Conservation (phyloP, 1,140 invertebrate species). For the Euwallacea fornicatus region DNA sequence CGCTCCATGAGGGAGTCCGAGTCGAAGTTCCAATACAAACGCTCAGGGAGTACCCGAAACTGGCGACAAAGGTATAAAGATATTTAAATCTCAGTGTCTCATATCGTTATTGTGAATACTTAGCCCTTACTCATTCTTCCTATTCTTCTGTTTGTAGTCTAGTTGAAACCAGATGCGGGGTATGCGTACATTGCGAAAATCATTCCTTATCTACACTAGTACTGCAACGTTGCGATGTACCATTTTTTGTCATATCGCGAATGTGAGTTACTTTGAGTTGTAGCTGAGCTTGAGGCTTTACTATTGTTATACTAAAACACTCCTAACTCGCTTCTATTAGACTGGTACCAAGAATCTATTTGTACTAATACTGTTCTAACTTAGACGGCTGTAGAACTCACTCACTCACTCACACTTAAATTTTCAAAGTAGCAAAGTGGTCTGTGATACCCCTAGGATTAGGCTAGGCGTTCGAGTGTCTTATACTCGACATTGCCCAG, state of each 20-base stretch:
- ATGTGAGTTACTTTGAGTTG: constrained; percentile 30
- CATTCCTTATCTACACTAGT: constrained; percentile 27
- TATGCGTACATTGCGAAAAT: constrained; percentile 22
- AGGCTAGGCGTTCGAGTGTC: too few relatives aligned
- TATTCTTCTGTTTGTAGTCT: constrained; percentile 30
- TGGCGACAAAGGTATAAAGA: constrained; percentile 78
- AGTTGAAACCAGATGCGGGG: constrained; percentile 16
- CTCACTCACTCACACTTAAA: too few relatives aligned
- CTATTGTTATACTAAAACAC: constrained; percentile 1
- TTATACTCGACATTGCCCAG: too few relatives aligned
- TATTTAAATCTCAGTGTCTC: constrained; percentile 1
- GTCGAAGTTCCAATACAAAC: constrained; percentile 72
- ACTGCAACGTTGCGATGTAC: constrained; percentile 31
- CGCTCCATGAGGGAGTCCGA: constrained; percentile 77
- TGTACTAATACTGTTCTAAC: too few relatives aligned
- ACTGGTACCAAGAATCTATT: too few relatives aligned
- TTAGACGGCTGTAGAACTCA: too few relatives aligned
- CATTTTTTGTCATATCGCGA: constrained; percentile 36
- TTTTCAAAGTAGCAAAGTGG: too few relatives aligned
- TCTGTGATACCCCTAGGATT: too few relatives aligned
- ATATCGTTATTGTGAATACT: background rate
- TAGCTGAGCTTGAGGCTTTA: constrained; percentile 13
- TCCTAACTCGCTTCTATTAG: background rate
- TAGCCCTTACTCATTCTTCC: background rate
- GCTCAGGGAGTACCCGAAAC: constrained; percentile 81